phyloP scores from a whole-genome alignment of 2,113 vertebrate species.

The Jacana jacana region DNA sequence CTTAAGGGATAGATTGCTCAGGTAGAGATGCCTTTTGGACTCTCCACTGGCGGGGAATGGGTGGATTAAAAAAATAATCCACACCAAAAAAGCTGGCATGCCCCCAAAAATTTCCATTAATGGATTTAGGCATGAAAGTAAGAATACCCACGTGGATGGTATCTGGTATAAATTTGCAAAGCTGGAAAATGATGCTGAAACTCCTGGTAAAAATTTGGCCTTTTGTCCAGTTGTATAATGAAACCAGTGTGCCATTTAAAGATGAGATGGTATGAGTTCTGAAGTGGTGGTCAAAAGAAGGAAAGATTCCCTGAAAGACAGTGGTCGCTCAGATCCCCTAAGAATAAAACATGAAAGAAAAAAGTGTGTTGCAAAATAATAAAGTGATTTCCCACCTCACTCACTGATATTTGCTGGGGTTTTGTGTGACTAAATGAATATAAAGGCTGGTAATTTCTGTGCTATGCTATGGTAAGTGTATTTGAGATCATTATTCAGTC shows the following conservation, averaged over 20 bases:
- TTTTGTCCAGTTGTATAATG: background rate
- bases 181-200: background rate
- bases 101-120: background rate
- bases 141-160: background rate
- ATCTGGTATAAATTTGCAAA: background rate
- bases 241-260: background rate
- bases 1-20: background rate
- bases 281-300: background rate
- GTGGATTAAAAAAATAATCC: background rate
- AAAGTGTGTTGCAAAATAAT: background rate
- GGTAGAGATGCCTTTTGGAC: background rate
- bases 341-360: background rate
- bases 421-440: background rate
- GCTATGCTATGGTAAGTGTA: background rate
- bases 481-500: background rate
- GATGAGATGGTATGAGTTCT: background rate
- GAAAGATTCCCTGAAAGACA: background rate
- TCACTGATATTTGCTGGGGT: background rate
- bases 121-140: background rate
- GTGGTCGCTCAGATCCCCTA: background rate
- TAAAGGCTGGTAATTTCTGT: background rate
- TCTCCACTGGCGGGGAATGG: background rate
- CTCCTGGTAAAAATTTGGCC: background rate
- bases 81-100: fast-evolving
- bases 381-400: background rate